Evolutionary conservation across 2,888 invertebrate species (phyloP).

Genomic region (Eristalinus aeneus): DNA sequence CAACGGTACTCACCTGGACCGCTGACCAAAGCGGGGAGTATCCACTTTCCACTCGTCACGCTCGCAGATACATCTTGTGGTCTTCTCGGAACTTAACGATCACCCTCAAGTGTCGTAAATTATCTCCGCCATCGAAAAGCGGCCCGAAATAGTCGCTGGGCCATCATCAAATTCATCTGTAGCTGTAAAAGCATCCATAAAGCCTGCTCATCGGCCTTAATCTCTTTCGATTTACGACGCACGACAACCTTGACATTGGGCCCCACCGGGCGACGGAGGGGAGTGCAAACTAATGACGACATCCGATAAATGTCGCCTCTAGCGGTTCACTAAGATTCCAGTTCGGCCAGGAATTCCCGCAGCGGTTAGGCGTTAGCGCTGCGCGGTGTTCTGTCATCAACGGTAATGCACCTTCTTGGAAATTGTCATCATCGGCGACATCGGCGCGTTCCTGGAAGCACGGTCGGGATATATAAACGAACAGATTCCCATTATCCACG

Average conservation of each 20-base stretch:
- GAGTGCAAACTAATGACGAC: neutral
- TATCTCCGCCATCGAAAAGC: neutral
- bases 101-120: neutral
- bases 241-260: conserved; percentile 46
- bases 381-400: conserved; percentile 15
- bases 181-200: conserved; percentile 38
- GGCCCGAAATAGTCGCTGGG: neutral
- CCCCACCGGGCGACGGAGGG: neutral
- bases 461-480: neutral
- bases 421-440: conserved; percentile 1
- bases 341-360: neutral
- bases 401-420: conserved; percentile 41
- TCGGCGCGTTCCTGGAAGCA: neutral
- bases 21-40: neutral
- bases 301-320: neutral
- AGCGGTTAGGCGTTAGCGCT: too few relatives aligned
- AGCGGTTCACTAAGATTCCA: neutral
- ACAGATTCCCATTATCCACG: conserved; percentile 19
- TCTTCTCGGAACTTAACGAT: neutral
- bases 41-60: neutral
- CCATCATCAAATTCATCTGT: conserved; percentile 15
- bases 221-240: conserved; percentile 27
- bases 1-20: neutral
- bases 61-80: neutral
- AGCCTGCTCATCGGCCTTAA: conserved; percentile 11